phyloP scores from a whole-genome alignment of 2,797 vertebrate species.

The Triplophysa bombifrons region DNA sequence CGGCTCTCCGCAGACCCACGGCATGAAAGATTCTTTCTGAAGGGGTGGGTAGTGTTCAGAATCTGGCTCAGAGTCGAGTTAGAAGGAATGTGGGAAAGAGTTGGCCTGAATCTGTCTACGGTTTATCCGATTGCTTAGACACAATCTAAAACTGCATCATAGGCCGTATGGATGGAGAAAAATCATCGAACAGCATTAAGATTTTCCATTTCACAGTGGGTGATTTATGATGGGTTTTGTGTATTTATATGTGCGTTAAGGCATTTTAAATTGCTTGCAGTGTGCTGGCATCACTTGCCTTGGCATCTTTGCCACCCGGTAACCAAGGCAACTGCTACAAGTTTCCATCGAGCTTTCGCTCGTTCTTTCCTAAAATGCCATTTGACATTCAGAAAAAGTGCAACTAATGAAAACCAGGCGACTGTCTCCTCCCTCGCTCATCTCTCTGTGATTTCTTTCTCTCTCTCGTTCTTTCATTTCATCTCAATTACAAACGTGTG shows the following conservation, averaged over 20 bases:
- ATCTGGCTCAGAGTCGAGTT: constrained; percentile 42
- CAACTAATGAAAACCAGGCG: constrained; percentile 54
- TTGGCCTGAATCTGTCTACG: constrained; percentile 59
- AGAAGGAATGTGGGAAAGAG: constrained; percentile 49
- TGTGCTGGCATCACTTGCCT: constrained; percentile 22
- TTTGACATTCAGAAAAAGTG: constrained; percentile 54
- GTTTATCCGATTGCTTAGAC: constrained; percentile 49
- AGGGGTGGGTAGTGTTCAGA: constrained; percentile 39
- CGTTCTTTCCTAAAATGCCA: constrained; percentile 40
- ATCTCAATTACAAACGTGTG: neutral
- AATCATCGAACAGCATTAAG: no score
- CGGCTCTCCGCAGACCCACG: constrained; percentile 39
- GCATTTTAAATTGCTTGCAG: constrained; percentile 1
- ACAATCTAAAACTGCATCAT: constrained; percentile 24
- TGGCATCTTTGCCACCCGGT: constrained; percentile 11
- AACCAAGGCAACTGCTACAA: constrained; percentile 14
- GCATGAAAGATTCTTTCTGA: constrained; percentile 22
- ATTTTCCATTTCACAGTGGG: constrained; percentile 10
- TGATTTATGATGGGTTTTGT: constrained; percentile 2
- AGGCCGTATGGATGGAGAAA: neutral
- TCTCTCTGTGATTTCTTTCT: constrained; percentile 30
- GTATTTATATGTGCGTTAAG: constrained; percentile 14
- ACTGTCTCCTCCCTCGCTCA: constrained; percentile 19
- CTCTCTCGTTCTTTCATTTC: constrained; percentile 6
- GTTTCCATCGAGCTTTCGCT: constrained; percentile 5